Evolutionary conservation across 2,113 vertebrate genomes (phyloP).

Genomic region (Oryzias woworae): DNA sequence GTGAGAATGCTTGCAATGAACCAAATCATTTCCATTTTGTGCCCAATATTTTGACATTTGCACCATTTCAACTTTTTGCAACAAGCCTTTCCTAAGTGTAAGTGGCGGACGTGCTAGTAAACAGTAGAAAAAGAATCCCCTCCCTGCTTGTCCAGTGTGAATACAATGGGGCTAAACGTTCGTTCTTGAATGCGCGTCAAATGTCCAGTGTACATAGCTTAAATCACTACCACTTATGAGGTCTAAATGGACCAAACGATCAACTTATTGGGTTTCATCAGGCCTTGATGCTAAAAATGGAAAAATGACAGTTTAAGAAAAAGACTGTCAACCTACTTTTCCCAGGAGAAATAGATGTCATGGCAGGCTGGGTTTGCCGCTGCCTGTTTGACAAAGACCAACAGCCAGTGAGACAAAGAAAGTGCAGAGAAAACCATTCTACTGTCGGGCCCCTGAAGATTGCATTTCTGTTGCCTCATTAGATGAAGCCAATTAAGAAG

Average conservation of each 20-base stretch:
- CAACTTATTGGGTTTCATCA: not conserved
- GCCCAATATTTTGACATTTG: too few relatives aligned
- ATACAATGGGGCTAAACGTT: too few relatives aligned
- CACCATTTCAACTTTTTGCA: too few relatives aligned
- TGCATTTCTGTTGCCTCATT: conserved; percentile 82
- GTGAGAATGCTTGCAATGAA: too few relatives aligned
- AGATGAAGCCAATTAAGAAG: conserved; percentile 84
- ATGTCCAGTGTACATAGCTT: too few relatives aligned
- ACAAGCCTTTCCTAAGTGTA: too few relatives aligned
- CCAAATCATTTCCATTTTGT: too few relatives aligned
- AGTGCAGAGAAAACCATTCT: conserved; percentile 36
- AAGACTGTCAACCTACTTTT: not conserved
- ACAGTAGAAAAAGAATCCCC: too few relatives aligned
- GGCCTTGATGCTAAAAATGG: not conserved
- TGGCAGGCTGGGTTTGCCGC: conserved; percentile 21
- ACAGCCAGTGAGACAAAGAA: conserved; percentile 31
- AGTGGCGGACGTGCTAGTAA: too few relatives aligned
- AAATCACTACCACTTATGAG: not conserved
- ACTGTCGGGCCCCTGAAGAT: conserved; percentile 76
- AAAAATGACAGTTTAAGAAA: not conserved
- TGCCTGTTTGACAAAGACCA: conserved; percentile 35
- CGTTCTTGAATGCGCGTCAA: too few relatives aligned
- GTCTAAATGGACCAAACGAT: not conserved
- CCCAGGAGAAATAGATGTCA: conserved; percentile 30
- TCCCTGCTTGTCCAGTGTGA: too few relatives aligned